Conservation (phyloP, 2,797 vertebrate genomes). For the Bovichtus variegatus region DNA sequence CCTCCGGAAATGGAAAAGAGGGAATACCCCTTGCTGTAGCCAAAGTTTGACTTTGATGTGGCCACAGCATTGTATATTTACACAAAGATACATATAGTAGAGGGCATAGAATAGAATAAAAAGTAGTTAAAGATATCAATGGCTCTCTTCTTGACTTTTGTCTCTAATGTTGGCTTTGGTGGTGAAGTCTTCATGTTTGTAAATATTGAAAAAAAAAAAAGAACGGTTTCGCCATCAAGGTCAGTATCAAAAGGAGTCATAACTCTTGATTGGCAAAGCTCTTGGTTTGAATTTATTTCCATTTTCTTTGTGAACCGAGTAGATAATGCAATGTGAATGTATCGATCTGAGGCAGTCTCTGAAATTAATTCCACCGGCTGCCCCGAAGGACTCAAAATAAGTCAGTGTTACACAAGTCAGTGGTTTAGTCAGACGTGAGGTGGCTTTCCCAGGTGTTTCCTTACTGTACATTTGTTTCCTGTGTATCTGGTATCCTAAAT, state of each 20-base stretch:
- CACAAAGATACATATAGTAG: neutral
- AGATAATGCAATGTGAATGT: slow-evolving; percentile 63
- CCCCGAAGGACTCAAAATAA: slow-evolving; percentile 52
- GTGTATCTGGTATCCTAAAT: neutral
- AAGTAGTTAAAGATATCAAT: neutral
- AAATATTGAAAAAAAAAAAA: neutral
- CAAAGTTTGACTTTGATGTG: slow-evolving; percentile 11
- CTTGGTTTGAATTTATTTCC: slow-evolving; percentile 41
- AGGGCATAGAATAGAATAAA: neutral
- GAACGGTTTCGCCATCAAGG: no score
- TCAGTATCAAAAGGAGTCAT: slow-evolving; percentile 1
- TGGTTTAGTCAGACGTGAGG: slow-evolving; percentile 34
- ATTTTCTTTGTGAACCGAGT: slow-evolving; percentile 28
- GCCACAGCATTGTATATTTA: neutral
- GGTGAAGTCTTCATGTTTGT: neutral
- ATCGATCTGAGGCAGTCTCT: slow-evolving; percentile 61
- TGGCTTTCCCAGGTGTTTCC: slow-evolving; percentile 34
- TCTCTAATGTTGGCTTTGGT: neutral
- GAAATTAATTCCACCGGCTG: slow-evolving; percentile 63
- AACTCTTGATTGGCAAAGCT: slow-evolving; percentile 26
- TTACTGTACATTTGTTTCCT: neutral
- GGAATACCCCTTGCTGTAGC: neutral
- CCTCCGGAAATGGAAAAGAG: neutral
- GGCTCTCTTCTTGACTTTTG: neutral
- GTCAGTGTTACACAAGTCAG: slow-evolving; percentile 43